Base-by-base conservation (phyloP, 2,113 vertebrate species). In the Cyrtonyx montezumae region DNA sequence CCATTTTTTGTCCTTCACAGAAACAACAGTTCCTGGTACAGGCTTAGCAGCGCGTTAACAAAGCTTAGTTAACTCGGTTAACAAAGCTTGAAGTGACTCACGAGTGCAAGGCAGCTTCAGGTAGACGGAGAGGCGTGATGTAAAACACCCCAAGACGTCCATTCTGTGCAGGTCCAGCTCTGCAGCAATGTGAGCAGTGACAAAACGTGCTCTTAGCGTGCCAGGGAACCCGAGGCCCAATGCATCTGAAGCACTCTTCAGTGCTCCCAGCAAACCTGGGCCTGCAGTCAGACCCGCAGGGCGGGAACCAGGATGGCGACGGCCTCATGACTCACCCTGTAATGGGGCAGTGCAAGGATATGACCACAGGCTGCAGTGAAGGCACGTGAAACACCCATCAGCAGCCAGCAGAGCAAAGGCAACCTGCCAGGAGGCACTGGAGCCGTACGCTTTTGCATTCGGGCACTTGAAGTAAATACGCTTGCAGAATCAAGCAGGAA, bases 381-480 rank as follows among this genome's bases (percentile, higher is more conserved):
- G 63, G 58, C 19, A 32, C 18, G 3, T 0, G 23, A 48, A 87
- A 40, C 37, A 32, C n/a, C 66, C 86, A 53, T 9, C 74, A 53
- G 20, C 42, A 46, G 2, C 12, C 13, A 16, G 37, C 10, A n/a
- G 46, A 49, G 43, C 22, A 40, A 68, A 45, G 62, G 18, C 11
- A 32, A 34, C 2, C n/a, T 9, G 40, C 40, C 13, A 43, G 86
- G 53, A 71, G 62, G 67, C n/a, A 20, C 32, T 15, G 62, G 32
- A 45, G 51, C 8, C 1, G 0, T 4, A 9, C 9, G 2, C 43
- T 75, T 63, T 2, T 28, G 36, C 69, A 26, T 5, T 43, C 0
- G 20, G 51, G 25, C 3, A 5, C 61, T 22, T 2, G 2, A 62
- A 75, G 71, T n/a, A 37, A 62, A 83, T 42, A 66, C 4, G 3